A percentile compares a stretch with the other conserved stretches of the same genome.
Evolutionary conservation across 1,140 invertebrate species (phyloP).

Genomic region (Pseudomyrmex pallidus): DNA sequence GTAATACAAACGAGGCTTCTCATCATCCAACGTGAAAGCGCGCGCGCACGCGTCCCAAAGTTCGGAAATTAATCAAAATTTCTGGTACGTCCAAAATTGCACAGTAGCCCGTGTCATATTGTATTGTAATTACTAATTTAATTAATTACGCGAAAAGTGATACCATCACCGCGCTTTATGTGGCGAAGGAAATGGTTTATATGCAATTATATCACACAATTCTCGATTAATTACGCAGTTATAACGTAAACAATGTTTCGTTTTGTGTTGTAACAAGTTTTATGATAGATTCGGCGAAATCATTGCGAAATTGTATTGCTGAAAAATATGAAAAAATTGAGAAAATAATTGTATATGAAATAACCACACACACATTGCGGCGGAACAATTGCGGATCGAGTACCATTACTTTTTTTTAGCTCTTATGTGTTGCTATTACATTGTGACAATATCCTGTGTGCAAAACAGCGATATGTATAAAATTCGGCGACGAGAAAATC

Average conservation of each 20-base stretch:
- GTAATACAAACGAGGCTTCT: constrained; percentile 49
- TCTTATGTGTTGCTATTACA: not conserved
- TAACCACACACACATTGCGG: not conserved
- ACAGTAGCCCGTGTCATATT: constrained; percentile 29
- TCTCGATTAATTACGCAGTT: constrained; percentile 54
- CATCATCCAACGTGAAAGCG: not conserved
- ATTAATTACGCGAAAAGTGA: constrained; percentile 59
- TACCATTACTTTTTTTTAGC: not conserved
- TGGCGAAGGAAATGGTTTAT: constrained; percentile 36
- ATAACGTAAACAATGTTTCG: constrained; percentile 26
- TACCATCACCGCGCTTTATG: constrained; percentile 34
- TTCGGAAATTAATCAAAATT: constrained; percentile 59
- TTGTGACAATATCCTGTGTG: not conserved
- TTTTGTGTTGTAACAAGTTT: constrained; percentile 27
- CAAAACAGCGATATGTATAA: not conserved
- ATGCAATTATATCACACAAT: constrained; percentile 45
- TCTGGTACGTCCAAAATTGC: constrained; percentile 51
- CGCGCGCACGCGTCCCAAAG: constrained; percentile 11
- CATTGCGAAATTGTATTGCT: not conserved
- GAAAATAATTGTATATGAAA: not conserved
- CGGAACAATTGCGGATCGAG: not conserved
- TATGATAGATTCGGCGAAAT: not conserved
- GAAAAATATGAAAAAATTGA: constrained; percentile 15
- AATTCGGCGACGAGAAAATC: constrained; percentile 1
- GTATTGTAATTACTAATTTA: constrained; percentile 58